Base-by-base conservation (phyloP, 2,797 vertebrate species). In the Tenualosa thibaudeaui region DNA sequence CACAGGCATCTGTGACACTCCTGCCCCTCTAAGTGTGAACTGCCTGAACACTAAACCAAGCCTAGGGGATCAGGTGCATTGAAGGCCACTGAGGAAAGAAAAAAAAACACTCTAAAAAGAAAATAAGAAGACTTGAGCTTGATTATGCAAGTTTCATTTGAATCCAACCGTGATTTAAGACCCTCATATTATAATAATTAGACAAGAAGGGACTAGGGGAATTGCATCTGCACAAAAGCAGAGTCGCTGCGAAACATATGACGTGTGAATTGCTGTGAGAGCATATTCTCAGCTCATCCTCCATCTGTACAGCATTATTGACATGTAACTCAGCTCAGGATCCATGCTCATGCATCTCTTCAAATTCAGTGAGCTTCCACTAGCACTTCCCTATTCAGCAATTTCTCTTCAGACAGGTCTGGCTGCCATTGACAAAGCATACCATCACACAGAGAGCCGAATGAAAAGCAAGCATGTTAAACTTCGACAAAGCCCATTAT, bases 221-320 rank as follows among this genome's bases (percentile, higher is more conserved):
- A 40, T 17, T 5, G 12, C 7, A 12, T 71, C 65, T 40, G 31
- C 31, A 26, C 65, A 6, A 19, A 71, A 54, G 65, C 53, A 17
- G 58, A 51, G 89, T 89, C 89, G 88, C 85, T 87, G 68, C 6
- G 46, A 19, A 6, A 13, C 84, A 91, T 75, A 53, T 87, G 54
- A 82, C 2, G 56, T 86, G 91, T 93, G 90, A 88, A 89, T 89
- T 88, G 87, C 87, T 90, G 43, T 82, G 86, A 75, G 62, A 58
- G 88, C 24, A 83, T 83, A 89, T 88, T 91, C 84, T 49, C 88
- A 85, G 85, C 87, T 84, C 89, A 90, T 46, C 7, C 6, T 9
- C 71, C 91, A 93, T 91, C 86, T 93, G 92, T 83, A 86, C 86
- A n/a, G 46, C 85, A 81, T 87, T 86, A 90, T 89, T 90, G 51